Base-by-base conservation (phyloP, 2,888 invertebrate species). In the Tenthredo amoena region DNA sequence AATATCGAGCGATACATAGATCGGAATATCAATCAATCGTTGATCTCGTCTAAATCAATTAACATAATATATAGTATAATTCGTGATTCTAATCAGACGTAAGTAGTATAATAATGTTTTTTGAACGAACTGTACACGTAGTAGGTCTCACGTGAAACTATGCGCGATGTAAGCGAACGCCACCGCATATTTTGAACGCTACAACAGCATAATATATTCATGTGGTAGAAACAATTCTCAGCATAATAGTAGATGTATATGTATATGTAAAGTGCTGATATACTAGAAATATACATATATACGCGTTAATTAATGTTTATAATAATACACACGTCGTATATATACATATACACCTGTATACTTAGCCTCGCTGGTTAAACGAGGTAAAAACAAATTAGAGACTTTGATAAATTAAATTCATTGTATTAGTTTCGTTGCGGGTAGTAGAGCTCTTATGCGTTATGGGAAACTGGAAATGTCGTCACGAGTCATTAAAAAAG, bases 111-210 rank as follows among this genome's bases (percentile, higher is more conserved):
- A 37, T 81, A 21, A 37, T 81, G 40, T 77, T 77, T 77, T 77
- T 55, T 55, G 55, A 50, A 77, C 77, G 77, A 77, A 77, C 77
- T 55, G 50, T 77, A 77, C 50, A 55, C 47, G 77, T 77, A 77
- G 47, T 77, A 50, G 31, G 83, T 34, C 68, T 68, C 65, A 71
- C 83, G 83, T 83, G 83, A 83, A 83, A 83, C 65, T 68, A 83
- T 83, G 83, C 83, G 83, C 83, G 47, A 50, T 50, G 83, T 83
- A 83, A 83, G 83, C 83, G 71, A 83, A 83, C 31, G 26, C 71
- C 83, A 68, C 37, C 83, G 83, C 83, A 83, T 83, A 83, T 83
- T 83, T 58, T 47, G 26, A 71, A 83, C 71, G 83, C 68, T 47
- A 68, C 83, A 71, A 47, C 37, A 77, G 43, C 74, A 74, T 68